These are phyloP conservation scores for Drosophila prostipennis DNA, from an alignment of 2,888 invertebrate species.

Conservation along the genomic window DNA sequence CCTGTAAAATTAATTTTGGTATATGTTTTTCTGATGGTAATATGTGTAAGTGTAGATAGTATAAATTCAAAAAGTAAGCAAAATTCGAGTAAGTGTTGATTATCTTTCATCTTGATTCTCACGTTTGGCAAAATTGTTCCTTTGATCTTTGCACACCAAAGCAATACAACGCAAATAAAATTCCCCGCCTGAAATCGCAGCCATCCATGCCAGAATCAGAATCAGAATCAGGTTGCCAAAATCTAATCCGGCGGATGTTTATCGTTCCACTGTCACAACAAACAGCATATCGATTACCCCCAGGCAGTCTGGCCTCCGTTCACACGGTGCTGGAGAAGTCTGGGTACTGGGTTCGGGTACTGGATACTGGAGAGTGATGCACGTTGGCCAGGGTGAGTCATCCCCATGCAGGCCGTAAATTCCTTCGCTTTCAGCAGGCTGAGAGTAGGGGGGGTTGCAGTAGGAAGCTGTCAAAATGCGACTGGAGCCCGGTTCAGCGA, in stretches of 20 bases:
- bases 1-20: too few relatives aligned
- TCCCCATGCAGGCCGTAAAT: slow-evolving; percentile 26
- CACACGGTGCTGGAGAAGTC: slow-evolving; percentile 54
- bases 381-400: slow-evolving; percentile 30
- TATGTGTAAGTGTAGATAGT: too few relatives aligned
- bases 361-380: slow-evolving; percentile 20
- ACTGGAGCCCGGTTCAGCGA: slow-evolving; percentile 47
- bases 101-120: neutral
- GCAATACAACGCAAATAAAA: neutral
- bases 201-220: slow-evolving; percentile 4
- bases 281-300: slow-evolving; percentile 44
- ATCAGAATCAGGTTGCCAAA: slow-evolving; percentile 32
- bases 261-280: slow-evolving; percentile 47
- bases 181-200: neutral
- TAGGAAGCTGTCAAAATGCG: slow-evolving; percentile 30
- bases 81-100: neutral
- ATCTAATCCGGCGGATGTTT: slow-evolving; percentile 63
- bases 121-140: neutral
- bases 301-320: slow-evolving; percentile 53
- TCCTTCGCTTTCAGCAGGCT: neutral
- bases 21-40: too few relatives aligned
- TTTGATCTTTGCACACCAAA: slow-evolving; percentile 12
- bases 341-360: neutral
- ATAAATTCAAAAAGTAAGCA: too few relatives aligned
- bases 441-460: neutral